phyloP scores from a whole-genome alignment of 2,113 vertebrate species.

The Procavia capensis region DNA sequence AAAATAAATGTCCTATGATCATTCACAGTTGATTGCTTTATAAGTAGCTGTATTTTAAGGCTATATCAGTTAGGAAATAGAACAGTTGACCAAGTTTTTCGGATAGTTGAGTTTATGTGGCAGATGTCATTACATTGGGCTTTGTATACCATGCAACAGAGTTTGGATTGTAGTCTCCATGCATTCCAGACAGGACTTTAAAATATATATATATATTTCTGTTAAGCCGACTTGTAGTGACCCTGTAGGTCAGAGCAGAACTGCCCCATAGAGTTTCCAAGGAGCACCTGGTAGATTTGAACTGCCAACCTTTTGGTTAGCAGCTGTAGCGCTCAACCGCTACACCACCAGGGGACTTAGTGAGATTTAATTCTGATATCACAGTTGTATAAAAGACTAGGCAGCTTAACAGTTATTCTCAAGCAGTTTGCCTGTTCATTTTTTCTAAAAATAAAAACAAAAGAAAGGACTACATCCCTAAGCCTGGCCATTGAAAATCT shows the following conservation, averaged over 20 bases:
- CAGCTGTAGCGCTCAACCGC: too few species aligned
- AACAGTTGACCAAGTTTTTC: slow-evolving; percentile 7
- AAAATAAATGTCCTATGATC: not conserved
- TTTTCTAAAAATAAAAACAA: slow-evolving; percentile 53
- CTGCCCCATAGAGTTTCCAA: too few species aligned
- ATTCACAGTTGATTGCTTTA: not conserved
- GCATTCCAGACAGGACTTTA: slow-evolving; percentile 22
- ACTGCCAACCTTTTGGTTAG: too few species aligned
- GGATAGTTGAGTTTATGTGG: slow-evolving; percentile 1
- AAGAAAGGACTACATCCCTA: slow-evolving; percentile 21
- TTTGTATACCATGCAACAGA: not conserved
- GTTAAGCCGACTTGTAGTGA: too few species aligned
- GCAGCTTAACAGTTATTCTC: slow-evolving; percentile 48
- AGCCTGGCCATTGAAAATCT: slow-evolving; percentile 36
- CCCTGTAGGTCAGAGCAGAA: too few species aligned
- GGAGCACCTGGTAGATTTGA: too few species aligned
- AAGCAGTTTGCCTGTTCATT: slow-evolving; percentile 58
- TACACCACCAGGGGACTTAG: too few species aligned
- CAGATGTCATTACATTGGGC: not conserved
- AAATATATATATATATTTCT: too few species aligned
- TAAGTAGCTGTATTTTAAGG: slow-evolving; percentile 9
- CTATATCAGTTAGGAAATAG: not conserved
- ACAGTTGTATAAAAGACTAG: slow-evolving; percentile 33
- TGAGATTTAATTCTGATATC: slow-evolving; percentile 46
- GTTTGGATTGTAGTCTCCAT: slow-evolving; percentile 45